These are phyloP conservation scores for Ligdia adustata DNA, from an alignment of 2,888 invertebrate genomes.

Conservation along the genomic window DNA sequence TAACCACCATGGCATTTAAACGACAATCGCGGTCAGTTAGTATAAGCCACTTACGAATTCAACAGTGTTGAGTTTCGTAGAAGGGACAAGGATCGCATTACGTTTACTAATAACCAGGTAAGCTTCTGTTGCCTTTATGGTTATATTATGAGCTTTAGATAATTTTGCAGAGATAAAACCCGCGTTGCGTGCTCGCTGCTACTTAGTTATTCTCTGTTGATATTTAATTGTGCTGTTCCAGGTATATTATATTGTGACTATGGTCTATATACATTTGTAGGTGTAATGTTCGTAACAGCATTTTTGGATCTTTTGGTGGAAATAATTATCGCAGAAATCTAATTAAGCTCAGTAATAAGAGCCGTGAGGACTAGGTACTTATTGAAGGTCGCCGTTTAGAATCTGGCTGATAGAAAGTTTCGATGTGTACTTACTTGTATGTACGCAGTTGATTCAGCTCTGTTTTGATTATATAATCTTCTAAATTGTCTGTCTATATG, in stretches of 20 bases:
- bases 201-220: conserved; percentile 5
- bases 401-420: too few relatives aligned
- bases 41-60: conserved; percentile 54
- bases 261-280: too few relatives aligned
- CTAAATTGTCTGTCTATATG: too few relatives aligned
- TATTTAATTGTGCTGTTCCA: conserved; percentile 8
- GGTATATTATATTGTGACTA: not conserved
- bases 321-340: too few relatives aligned
- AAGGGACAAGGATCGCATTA: conserved; percentile 51
- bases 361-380: too few relatives aligned
- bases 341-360: too few relatives aligned
- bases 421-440: too few relatives aligned
- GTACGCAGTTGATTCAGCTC: too few relatives aligned
- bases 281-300: not conserved
- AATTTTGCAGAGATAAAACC: conserved; percentile 23
- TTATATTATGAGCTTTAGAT: conserved; percentile 35
- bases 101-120: conserved; percentile 41
- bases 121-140: conserved; percentile 25
- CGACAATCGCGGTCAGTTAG: conserved; percentile 44
- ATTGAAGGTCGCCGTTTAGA: too few relatives aligned
- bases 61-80: conserved; percentile 55
- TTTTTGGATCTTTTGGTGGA: too few relatives aligned
- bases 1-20: conserved; percentile 39
- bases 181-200: conserved; percentile 6
- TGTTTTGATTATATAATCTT: too few relatives aligned